Conservation (phyloP, 2,888 invertebrate genomes). For the Stegana nigrithorax region DNA sequence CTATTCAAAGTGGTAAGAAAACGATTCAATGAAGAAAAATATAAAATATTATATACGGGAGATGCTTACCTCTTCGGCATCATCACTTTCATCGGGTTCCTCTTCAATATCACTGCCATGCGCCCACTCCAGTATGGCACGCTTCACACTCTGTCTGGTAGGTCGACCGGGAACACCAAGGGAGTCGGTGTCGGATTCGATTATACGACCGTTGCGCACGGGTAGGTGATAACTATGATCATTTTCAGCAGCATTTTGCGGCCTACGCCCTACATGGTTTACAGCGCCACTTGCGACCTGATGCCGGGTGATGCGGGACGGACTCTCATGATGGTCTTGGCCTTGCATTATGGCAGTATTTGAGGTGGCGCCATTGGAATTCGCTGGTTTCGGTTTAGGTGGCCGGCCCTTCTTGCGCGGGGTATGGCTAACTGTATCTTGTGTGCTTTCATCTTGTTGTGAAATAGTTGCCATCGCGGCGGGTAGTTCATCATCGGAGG, state of each 20-base stretch:
- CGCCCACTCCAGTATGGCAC: constrained; percentile 65
- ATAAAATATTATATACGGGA: no score
- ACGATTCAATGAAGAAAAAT: background rate
- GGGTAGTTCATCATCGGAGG: constrained; percentile 57
- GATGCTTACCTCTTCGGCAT: constrained; percentile 54
- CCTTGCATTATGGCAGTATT: constrained; percentile 41
- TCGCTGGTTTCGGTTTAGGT: constrained; percentile 26
- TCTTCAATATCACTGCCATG: constrained; percentile 64
- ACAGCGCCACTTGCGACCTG: constrained; percentile 28
- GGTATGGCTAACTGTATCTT: constrained; percentile 46
- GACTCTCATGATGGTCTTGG: constrained; percentile 43
- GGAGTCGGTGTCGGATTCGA: constrained; percentile 64
- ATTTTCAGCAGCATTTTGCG: constrained; percentile 58
- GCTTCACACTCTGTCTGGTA: constrained; percentile 63
- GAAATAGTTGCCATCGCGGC: constrained; percentile 32
- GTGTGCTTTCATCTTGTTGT: constrained; percentile 59
- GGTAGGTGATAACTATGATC: constrained; percentile 68
- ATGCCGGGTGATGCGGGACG: constrained; percentile 58
- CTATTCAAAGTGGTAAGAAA: no score
- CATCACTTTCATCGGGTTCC: constrained; percentile 57
- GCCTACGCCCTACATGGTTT: constrained; percentile 37
- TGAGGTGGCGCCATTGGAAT: constrained; percentile 47
- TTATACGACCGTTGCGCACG: constrained; percentile 57
- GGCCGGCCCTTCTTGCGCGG: constrained; percentile 55
- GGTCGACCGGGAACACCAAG: constrained; percentile 60